Percentiles rank a stretch among this genome's conserved stretches.
Conservation (phyloP, 2,113 vertebrate species). For the Podocnemis expansa region DNA sequence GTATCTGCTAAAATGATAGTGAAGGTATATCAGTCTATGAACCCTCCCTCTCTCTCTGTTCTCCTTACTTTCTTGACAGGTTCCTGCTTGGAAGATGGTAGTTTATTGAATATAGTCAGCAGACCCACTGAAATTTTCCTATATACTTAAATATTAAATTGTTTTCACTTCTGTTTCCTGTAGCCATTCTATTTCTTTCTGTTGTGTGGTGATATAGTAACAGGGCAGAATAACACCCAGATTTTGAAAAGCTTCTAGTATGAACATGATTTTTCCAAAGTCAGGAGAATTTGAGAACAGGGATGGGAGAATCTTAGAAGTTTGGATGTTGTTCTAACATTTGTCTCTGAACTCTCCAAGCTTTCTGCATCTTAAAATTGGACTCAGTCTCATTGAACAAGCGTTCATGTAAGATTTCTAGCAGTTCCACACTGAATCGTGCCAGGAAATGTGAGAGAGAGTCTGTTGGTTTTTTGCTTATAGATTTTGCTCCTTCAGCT, state of each 20-base stretch:
- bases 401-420: neutral
- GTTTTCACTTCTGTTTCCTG: neutral
- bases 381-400: neutral
- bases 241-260: neutral
- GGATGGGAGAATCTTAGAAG: neutral
- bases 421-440: neutral
- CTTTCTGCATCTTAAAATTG: neutral
- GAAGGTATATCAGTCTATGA: neutral
- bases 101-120: neutral
- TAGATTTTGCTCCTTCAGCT: neutral
- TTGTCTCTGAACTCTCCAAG: neutral
- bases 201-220: neutral
- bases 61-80: neutral
- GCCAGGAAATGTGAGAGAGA: neutral
- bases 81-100: rapidly evolving
- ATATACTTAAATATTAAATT: neutral
- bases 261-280: neutral
- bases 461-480: neutral
- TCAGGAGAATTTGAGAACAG: neutral
- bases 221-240: neutral
- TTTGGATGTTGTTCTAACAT: neutral
- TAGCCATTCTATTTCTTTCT: neutral
- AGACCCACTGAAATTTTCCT: neutral
- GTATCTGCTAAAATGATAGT: neutral
- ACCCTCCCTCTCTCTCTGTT: neutral